These are phyloP conservation scores for Eulemur rufifrons DNA, from an alignment of 2,113 vertebrate species.

Conservation along the genomic window DNA sequence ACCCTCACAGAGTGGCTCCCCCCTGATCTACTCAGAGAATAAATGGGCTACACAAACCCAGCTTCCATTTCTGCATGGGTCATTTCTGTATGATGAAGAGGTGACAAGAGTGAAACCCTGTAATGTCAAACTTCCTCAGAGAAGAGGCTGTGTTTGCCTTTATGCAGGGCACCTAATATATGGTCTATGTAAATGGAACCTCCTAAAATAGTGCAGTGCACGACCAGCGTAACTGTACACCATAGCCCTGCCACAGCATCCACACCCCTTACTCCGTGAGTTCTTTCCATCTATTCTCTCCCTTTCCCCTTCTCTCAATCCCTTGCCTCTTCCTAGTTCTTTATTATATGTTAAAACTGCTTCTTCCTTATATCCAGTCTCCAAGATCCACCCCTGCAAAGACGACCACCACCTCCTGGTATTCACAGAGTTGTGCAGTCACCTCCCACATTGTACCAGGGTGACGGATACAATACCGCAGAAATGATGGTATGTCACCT, in stretches of 20 bases:
- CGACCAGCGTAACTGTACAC: too few relatives aligned
- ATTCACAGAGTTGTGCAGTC: neutral
- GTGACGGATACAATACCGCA: neutral
- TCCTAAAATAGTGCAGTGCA: neutral
- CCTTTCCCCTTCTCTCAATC: neutral
- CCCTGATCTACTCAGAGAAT: neutral
- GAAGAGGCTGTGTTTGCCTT: neutral
- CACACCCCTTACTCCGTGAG: neutral
- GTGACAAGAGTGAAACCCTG: neutral
- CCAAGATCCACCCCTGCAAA: neutral
- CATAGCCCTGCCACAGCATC: neutral
- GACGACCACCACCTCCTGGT: neutral
- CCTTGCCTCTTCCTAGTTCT: neutral
- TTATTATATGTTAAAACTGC: neutral
- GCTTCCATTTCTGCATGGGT: neutral
- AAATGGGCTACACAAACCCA: neutral
- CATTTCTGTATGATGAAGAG: neutral
- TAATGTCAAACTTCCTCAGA: neutral
- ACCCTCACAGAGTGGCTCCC: neutral
- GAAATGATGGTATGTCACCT: neutral
- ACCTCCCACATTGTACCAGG: neutral
- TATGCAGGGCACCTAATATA: neutral
- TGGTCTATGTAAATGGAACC: too few relatives aligned
- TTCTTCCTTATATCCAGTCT: neutral
- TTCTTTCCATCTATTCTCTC: neutral